phyloP scores from a whole-genome alignment of 2,888 invertebrate genomes.

The Chrysomela aeneicollis region DNA sequence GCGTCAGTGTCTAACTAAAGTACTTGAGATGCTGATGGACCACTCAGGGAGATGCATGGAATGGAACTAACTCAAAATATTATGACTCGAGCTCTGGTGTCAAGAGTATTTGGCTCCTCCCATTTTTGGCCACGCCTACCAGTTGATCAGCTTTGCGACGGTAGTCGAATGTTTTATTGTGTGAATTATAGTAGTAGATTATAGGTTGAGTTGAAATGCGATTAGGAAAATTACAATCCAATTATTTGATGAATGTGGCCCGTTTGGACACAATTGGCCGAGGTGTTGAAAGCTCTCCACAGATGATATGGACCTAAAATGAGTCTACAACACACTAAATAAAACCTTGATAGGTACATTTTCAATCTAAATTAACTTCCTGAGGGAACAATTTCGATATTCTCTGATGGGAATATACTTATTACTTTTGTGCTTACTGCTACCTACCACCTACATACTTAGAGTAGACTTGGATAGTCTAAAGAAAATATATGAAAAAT shows the following conservation, averaged over 20 bases:
- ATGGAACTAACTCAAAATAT: conserved; percentile 48
- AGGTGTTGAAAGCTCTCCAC: not conserved
- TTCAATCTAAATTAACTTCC: no score
- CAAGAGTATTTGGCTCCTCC: conserved; percentile 31
- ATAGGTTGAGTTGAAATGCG: conserved; percentile 21
- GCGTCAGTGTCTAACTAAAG: not conserved
- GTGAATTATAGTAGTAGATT: conserved; percentile 30
- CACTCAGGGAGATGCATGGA: conserved; percentile 4
- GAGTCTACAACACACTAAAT: no score
- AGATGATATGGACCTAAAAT: conserved; percentile 10
- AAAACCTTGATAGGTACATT: no score
- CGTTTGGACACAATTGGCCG: not conserved
- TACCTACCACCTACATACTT: no score
- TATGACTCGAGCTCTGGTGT: conserved; percentile 46
- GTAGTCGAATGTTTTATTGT: conserved; percentile 29
- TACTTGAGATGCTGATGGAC: conserved; percentile 7
- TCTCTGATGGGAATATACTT: no score
- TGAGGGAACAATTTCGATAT: no score
- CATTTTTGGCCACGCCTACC: conserved; percentile 42
- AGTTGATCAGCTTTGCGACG: conserved; percentile 23
- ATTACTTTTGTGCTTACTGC: no score
- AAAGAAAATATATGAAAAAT: no score
- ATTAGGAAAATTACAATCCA: not conserved
- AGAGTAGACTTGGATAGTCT: no score
- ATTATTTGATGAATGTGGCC: not conserved